These are phyloP conservation scores for Aporophyla lueneburgensis DNA, from an alignment of 2,888 invertebrate genomes.

Conservation along the genomic window DNA sequence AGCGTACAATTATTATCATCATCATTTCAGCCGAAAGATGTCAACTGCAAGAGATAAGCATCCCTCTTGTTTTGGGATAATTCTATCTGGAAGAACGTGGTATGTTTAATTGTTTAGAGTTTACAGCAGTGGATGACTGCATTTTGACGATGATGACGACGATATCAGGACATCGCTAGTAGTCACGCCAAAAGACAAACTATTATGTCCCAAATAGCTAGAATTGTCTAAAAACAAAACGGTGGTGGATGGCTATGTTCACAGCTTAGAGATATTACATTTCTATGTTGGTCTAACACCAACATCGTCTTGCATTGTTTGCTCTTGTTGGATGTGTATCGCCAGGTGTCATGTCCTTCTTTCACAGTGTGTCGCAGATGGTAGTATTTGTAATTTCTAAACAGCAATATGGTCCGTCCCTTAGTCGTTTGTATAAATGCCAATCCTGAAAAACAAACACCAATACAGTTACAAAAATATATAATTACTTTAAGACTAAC, in stretches of 20 bases:
- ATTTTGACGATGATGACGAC: too few species aligned
- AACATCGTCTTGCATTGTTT: conserved; percentile 30
- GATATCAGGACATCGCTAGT: too few species aligned
- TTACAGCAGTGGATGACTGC: too few species aligned
- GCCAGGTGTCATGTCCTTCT: conserved; percentile 15
- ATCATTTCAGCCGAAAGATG: too few species aligned
- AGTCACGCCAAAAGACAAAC: too few species aligned
- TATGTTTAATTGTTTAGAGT: too few species aligned
- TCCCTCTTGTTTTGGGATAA: too few species aligned
- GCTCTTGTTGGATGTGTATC: conserved; percentile 34
- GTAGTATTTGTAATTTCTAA: conserved; percentile 29
- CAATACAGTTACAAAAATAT: neutral
- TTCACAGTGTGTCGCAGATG: conserved; percentile 17
- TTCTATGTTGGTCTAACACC: conserved; percentile 9
- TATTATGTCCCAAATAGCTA: neutral
- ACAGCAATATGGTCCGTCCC: conserved; percentile 21
- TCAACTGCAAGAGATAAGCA: too few species aligned
- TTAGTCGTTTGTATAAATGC: conserved; percentile 9
- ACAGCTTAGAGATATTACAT: conserved; percentile 5
- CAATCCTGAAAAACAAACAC: conserved; percentile 15
- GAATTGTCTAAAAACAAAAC: neutral
- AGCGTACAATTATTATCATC: too few species aligned
- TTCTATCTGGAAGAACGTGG: too few species aligned
- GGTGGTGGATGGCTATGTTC: conserved; percentile 15
- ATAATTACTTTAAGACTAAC: neutral